A percentile compares a stretch with the other conserved stretches of the same genome.
phyloP scores from a whole-genome alignment of 2,797 vertebrate species.

The Melopsittacus undulatus region DNA sequence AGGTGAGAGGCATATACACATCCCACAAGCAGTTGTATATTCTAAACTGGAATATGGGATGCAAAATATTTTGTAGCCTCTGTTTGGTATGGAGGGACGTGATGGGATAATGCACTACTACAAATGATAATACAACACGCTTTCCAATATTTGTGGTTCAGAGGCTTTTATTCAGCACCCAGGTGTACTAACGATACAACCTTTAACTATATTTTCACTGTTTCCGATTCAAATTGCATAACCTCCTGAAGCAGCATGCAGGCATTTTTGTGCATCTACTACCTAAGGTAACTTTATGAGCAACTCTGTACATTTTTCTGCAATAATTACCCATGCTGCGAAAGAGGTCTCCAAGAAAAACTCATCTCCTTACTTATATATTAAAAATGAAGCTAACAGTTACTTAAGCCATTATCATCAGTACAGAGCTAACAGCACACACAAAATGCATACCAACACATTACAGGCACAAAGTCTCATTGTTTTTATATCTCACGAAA shows the following conservation, averaged over 20 bases:
- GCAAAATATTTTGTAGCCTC: not conserved
- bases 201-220: not conserved
- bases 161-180: not conserved
- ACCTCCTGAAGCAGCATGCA: not conserved
- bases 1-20: not conserved
- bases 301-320: not conserved
- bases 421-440: not conserved
- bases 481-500: not conserved
- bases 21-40: not conserved
- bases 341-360: not conserved
- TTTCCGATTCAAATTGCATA: not conserved
- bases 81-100: not conserved
- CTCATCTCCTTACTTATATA: not conserved
- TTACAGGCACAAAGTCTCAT: not conserved
- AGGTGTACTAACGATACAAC: not conserved
- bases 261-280: not conserved
- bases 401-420: not conserved
- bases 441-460: not conserved
- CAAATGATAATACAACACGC: not conserved
- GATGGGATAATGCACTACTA: not conserved
- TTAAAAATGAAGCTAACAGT: not conserved
- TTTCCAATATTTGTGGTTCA: not conserved
- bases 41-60: not conserved
- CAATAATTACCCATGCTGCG: not conserved
- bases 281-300: not conserved